A percentile compares a stretch with the other conserved stretches of the same genome.
These are phyloP conservation scores for Stictocephala bisonia DNA, from an alignment of 2,888 invertebrate genomes.

Conservation along the genomic window DNA sequence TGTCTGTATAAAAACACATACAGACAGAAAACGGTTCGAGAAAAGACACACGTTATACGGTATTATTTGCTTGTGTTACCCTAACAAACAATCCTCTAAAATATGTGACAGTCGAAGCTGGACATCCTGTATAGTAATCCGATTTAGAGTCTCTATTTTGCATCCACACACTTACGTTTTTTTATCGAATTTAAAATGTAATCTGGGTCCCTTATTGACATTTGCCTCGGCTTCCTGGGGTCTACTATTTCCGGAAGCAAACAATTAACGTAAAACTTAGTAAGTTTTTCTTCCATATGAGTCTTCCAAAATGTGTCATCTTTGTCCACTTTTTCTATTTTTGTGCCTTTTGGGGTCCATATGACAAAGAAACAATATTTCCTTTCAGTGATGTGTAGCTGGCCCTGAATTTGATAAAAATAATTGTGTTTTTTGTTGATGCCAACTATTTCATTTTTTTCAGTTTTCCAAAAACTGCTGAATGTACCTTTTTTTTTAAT, in stretches of 20 bases:
- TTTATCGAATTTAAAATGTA: no score
- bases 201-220: constrained; percentile 38
- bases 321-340: background rate
- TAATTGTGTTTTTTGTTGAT: constrained; percentile 24
- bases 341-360: constrained; percentile 32
- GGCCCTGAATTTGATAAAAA: constrained; percentile 39
- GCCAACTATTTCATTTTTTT: constrained; percentile 17
- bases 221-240: constrained; percentile 11
- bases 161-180: no score
- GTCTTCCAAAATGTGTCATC: constrained; percentile 20
- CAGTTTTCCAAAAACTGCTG: background rate
- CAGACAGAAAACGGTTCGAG: no score
- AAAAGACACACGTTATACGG: no score
- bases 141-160: no score
- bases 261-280: constrained; percentile 33
- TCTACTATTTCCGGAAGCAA: constrained; percentile 33
- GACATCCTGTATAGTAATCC: no score
- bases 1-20: no score
- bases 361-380: constrained; percentile 28
- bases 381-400: constrained; percentile 32
- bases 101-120: no score
- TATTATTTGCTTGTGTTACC: no score
- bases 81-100: no score
- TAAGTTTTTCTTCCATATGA: constrained; percentile 19
- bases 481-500: constrained; percentile 1